Evolutionary conservation across 2,797 vertebrate species (phyloP).

Genomic region (Myiothlypis chrysogaster): DNA sequence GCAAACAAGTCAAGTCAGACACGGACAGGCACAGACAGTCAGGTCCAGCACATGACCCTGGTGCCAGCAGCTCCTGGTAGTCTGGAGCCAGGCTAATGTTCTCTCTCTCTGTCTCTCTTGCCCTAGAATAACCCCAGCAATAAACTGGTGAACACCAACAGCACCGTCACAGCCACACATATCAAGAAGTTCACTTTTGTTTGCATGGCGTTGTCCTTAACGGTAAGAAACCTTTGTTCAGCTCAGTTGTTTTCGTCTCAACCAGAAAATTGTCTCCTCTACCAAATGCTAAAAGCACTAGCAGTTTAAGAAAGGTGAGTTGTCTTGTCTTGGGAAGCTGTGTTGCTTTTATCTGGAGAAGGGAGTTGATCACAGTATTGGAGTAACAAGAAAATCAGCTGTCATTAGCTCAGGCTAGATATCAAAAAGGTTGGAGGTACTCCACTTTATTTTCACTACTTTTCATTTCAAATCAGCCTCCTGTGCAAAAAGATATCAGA

Average conservation of each 20-base stretch:
- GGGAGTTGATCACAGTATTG: neutral
- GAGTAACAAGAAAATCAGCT: neutral
- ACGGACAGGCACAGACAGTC: neutral
- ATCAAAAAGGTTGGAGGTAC: neutral
- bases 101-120: neutral
- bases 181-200: conserved; percentile 97
- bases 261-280: neutral
- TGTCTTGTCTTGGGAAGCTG: neutral
- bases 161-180: conserved; percentile 85
- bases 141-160: conserved; percentile 82
- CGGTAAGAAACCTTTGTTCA: conserved; percentile 81
- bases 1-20: neutral
- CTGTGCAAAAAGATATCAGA: neutral
- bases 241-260: neutral
- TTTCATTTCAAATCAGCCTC: neutral
- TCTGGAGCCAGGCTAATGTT: conserved; percentile 32
- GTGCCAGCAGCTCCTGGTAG: neutral
- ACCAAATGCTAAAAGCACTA: neutral
- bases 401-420: neutral
- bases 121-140: conserved; percentile 93
- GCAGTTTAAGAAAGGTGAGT: conserved; percentile 18
- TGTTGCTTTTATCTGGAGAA: neutral
- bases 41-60: neutral
- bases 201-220: conserved; percentile 92
- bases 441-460: neutral